Evolutionary conservation across 2,888 invertebrate species (phyloP).

Genomic region (Tachina lurida): DNA sequence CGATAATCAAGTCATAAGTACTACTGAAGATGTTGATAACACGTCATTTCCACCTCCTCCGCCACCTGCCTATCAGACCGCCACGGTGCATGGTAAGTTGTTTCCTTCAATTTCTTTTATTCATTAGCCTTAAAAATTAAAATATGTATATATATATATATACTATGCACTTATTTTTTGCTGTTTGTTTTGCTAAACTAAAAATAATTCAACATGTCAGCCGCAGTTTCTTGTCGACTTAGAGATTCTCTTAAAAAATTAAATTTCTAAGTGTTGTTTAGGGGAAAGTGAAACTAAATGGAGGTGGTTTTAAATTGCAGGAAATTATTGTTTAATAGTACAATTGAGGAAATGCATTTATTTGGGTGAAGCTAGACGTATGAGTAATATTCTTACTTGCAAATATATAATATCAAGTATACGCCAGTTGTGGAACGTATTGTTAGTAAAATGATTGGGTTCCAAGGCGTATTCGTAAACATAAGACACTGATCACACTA

Average conservation of each 20-base stretch:
- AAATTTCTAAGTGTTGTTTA: conserved; percentile 16
- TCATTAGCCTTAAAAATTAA: neutral
- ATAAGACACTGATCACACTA: no score
- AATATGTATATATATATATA: no score
- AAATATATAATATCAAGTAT: neutral
- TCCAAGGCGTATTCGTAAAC: no score
- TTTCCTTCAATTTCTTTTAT: neutral
- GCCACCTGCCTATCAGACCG: conserved; percentile 82
- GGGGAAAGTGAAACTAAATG: neutral
- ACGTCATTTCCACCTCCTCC: conserved; percentile 77
- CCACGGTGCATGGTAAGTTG: conserved; percentile 82
- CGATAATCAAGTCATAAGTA: conserved; percentile 61
- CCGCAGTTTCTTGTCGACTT: conserved; percentile 17
- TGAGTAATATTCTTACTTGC: neutral
- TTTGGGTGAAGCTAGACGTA: neutral
- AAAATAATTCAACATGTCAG: conserved; percentile 40
- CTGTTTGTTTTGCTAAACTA: neutral
- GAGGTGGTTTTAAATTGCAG: neutral
- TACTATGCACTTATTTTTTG: conserved; percentile 10
- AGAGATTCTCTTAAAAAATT: neutral
- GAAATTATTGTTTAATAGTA: neutral
- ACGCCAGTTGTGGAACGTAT: neutral
- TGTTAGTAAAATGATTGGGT: neutral
- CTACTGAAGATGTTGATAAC: conserved; percentile 71
- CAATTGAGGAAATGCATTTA: neutral